Evolutionary conservation across 1,140 invertebrate species (phyloP).

Genomic region (Plectrocnemia conspersa): DNA sequence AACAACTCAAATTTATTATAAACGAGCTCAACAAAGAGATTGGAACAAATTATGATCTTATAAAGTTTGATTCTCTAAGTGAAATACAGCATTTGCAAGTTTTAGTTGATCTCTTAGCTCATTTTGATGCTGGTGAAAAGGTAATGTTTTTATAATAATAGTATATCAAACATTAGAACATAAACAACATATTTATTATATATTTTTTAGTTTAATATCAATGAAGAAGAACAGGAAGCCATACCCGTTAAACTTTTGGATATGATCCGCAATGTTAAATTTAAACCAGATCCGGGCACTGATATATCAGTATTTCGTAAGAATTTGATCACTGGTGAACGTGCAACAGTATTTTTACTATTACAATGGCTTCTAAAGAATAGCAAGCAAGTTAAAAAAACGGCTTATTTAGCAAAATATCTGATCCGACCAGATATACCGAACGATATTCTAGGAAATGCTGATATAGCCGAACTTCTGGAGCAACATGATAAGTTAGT

Average conservation of each 20-base stretch:
- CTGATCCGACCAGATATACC: constrained; percentile 63
- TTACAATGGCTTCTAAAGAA: constrained; percentile 74
- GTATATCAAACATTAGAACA: constrained; percentile 1
- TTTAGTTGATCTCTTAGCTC: constrained; percentile 48
- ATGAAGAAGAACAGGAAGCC: constrained; percentile 46
- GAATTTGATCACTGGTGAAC: constrained; percentile 69
- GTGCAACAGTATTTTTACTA: constrained; percentile 70
- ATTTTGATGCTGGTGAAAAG: constrained; percentile 48
- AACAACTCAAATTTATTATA: constrained; percentile 76
- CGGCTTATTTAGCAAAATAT: constrained; percentile 72
- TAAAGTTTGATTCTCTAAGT: constrained; percentile 78
- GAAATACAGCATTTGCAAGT: constrained; percentile 72
- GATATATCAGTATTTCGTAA: constrained; percentile 57
- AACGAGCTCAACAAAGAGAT: constrained; percentile 70
- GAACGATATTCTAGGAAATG: constrained; percentile 73
- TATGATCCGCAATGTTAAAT: constrained; percentile 49
- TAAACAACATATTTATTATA: constrained; percentile 10
- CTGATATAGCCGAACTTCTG: constrained; percentile 66
- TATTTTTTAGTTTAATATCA: constrained; percentile 43
- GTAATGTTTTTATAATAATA: constrained; percentile 34
- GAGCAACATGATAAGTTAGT: constrained; percentile 73
- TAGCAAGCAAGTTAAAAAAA: constrained; percentile 68
- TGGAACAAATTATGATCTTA: constrained; percentile 74
- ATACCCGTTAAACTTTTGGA: constrained; percentile 45
- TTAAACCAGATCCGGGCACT: constrained; percentile 43